A percentile compares a stretch with the other conserved stretches of the same genome.
phyloP scores from a whole-genome alignment of 2,888 invertebrate genomes.

The Disparrhopalites patrizii region DNA sequence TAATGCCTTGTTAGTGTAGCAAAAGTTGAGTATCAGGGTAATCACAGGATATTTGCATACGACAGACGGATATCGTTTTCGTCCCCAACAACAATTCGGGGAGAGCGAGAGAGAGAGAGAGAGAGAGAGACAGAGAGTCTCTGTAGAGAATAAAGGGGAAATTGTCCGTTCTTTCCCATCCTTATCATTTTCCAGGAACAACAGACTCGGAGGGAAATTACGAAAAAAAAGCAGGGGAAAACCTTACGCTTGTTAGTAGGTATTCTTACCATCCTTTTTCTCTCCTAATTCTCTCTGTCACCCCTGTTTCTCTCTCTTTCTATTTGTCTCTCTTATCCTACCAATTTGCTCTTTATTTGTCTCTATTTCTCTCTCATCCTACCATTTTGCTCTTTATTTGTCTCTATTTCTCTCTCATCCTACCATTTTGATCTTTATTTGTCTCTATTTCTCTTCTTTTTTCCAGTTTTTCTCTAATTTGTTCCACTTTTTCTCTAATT shows the following conservation, averaged over 20 bases:
- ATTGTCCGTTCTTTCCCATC: too few species aligned
- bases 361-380: too few species aligned
- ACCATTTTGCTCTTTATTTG: too few species aligned
- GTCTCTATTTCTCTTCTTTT: too few species aligned
- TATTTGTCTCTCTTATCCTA: constrained; percentile 28
- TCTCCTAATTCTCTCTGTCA: constrained; percentile 2
- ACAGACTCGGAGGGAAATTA: not conserved
- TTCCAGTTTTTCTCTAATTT: too few species aligned
- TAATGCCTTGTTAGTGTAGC: constrained; percentile 48
- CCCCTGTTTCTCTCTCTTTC: constrained; percentile 28
- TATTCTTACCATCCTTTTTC: not conserved
- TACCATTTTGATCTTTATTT: too few species aligned
- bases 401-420: too few species aligned
- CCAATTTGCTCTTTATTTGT: too few species aligned
- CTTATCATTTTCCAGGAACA: too few species aligned
- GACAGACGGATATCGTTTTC: constrained; percentile 47
- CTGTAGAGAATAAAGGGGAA: too few species aligned
- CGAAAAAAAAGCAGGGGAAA: constrained; percentile 6
- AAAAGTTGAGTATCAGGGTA: constrained; percentile 46
- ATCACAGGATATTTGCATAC: constrained; percentile 48
- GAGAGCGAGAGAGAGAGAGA: not conserved
- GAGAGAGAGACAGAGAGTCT: not conserved
- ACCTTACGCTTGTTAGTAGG: not conserved
- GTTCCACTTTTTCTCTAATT: too few species aligned
- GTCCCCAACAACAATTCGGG: constrained; percentile 16